Evolutionary conservation across 2,888 invertebrate species (phyloP).

Genomic region (Chesias legatella): DNA sequence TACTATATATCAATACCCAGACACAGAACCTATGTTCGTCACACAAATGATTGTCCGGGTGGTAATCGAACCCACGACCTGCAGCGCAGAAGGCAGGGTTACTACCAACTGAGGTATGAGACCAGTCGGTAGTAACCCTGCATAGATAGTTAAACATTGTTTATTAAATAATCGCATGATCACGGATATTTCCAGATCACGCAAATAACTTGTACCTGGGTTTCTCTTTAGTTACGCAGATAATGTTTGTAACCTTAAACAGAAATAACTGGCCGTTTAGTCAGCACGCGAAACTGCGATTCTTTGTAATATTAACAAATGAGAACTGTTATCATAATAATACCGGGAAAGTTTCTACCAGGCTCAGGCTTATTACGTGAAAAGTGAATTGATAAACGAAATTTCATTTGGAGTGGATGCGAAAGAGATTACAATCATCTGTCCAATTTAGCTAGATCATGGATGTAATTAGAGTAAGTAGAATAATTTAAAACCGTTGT

Average conservation of each 20-base stretch:
- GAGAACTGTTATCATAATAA: neutral
- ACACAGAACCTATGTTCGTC: too few species aligned
- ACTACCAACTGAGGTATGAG: too few species aligned
- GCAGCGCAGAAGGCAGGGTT: too few species aligned
- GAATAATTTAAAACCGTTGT: neutral
- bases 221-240: slow-evolving; percentile 13
- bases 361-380: too few species aligned
- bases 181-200: slow-evolving; percentile 5
- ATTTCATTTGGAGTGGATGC: too few species aligned
- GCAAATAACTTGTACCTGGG: slow-evolving; percentile 1
- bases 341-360: neutral
- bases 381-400: too few species aligned
- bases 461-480: slow-evolving; percentile 15
- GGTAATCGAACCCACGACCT: too few species aligned
- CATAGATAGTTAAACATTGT: neutral
- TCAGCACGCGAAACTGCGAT: slow-evolving; percentile 5
- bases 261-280: neutral
- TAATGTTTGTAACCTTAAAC: slow-evolving; percentile 8
- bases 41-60: too few species aligned
- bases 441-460: neutral
- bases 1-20: too few species aligned
- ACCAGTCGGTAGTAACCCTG: neutral
- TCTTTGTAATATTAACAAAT: neutral
- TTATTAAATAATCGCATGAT: slow-evolving; percentile 1
- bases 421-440: too few species aligned